Base-by-base conservation (phyloP, 2,888 invertebrate genomes). In the Lordiphosa fenestrarum region DNA sequence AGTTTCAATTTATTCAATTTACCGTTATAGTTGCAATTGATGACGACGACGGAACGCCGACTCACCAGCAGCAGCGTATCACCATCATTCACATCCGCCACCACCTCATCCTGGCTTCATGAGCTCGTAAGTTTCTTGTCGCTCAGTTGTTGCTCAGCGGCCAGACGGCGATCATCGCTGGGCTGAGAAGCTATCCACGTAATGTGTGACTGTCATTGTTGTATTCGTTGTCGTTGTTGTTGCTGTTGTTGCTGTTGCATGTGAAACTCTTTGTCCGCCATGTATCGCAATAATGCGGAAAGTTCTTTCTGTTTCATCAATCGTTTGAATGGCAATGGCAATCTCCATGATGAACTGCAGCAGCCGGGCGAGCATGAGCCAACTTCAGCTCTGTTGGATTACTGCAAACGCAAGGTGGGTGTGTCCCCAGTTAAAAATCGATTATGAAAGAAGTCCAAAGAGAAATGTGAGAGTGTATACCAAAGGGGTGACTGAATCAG, bases 351-450 rank as follows among this genome's bases (percentile, higher is more conserved):
- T 60, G 94, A 94, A 88, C 92, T 93, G 73, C 87, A 81, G 59
- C 80, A 81, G 62, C 69, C 70, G 93, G 94, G 87, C 91, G 94
- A 94, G 84, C 92, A 92, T 64, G 93, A 93, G 61, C 95, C 94
- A 75, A 94, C 95, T 30, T 95, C 95, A 9, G 94, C 94, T 7
- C 93, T 95, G 69, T 91, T 96, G 86, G 92, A 93, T 87, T 95
- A 95, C 84, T 96, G 96, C 90, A 95, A 96, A 90, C 92, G 92
- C 53, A 95, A 94, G 91, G 92, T 92, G 85, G 15, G 73, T 65
- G 12, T 52, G 21, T 35, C 6, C 9, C 13, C 3, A 23, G 6
- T 25, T 6, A 25, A 6, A 25, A 25, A 25, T 25, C 6, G 25
- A 25, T 25, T 25, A 25, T 25, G 6, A 25, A 25, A 25, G 25